Evolutionary conservation across 2,113 vertebrate genomes (phyloP).

Genomic region (Carassius carassius): DNA sequence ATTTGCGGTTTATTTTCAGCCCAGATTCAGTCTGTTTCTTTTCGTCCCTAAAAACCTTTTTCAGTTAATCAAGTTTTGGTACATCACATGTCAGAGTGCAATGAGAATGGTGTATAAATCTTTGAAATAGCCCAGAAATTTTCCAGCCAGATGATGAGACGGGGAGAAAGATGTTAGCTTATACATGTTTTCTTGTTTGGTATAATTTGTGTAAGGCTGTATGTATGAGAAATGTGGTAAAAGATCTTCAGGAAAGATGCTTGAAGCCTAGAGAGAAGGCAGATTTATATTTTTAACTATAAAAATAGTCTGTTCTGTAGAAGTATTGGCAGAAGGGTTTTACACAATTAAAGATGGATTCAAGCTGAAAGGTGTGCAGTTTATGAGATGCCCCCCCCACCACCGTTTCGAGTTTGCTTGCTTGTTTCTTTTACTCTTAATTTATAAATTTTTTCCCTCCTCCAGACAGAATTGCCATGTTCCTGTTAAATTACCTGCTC

Average conservation of each 20-base stretch:
- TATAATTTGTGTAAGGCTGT: neutral
- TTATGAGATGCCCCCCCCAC: too few relatives aligned
- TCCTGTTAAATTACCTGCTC: slow-evolving; percentile 71
- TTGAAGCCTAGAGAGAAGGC: neutral
- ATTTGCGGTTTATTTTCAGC: neutral
- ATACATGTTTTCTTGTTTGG: too few relatives aligned
- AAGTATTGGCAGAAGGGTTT: slow-evolving; percentile 5
- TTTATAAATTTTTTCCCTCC: slow-evolving; percentile 29
- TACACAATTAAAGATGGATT: slow-evolving; percentile 16
- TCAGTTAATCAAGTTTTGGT: too few relatives aligned
- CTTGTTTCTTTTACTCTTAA: slow-evolving; percentile 62
- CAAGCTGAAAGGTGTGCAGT: slow-evolving; percentile 24
- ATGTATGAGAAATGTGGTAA: neutral
- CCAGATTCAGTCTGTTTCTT: neutral
- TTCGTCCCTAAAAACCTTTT: neutral
- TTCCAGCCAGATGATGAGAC: too few relatives aligned
- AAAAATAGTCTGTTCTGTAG: neutral
- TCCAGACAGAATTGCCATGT: slow-evolving; percentile 61
- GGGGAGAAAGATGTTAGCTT: too few relatives aligned
- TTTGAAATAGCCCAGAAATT: too few relatives aligned
- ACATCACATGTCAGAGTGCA: too few relatives aligned
- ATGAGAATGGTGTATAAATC: too few relatives aligned
- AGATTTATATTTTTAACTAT: too few relatives aligned
- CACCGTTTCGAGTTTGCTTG: slow-evolving; percentile 13
- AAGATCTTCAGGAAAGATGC: neutral